Conservation (phyloP, 2,797 vertebrate genomes). For the Sebastes itinus region DNA sequence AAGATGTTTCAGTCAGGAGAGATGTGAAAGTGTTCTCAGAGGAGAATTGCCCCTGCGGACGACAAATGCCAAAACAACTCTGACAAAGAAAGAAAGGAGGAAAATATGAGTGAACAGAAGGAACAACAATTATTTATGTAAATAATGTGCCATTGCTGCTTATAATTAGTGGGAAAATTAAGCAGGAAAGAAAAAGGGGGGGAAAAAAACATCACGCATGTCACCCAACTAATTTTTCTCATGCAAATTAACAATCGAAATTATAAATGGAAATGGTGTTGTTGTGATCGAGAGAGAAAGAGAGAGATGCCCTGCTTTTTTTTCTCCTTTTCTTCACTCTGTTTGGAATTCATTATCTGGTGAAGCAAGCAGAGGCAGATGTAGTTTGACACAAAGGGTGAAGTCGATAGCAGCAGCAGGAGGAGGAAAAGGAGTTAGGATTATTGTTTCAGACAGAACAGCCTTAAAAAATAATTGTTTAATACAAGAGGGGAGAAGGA, state of each 20-base stretch:
- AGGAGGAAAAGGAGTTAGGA: constrained; percentile 58
- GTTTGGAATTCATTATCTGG: constrained; percentile 91
- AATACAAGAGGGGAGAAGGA: constrained; percentile 21
- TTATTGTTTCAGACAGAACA: constrained; percentile 53
- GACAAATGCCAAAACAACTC: constrained; percentile 84
- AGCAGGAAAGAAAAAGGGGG: constrained; percentile 77
- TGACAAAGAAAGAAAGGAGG: constrained; percentile 81
- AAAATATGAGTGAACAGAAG: constrained; percentile 93
- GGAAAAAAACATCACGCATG: constrained; percentile 86
- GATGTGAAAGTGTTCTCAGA: constrained; percentile 77
- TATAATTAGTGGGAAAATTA: constrained; percentile 95
- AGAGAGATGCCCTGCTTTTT: constrained; percentile 78
- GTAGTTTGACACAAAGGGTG: constrained; percentile 82
- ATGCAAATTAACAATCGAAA: constrained; percentile 99
- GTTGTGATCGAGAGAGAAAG: constrained; percentile 84
- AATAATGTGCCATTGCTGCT: constrained; percentile 99
- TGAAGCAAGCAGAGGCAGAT: constrained; percentile 77
- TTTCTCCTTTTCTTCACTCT: constrained; percentile 41
- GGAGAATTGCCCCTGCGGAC: constrained; percentile 79
- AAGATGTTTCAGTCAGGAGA: constrained; percentile 75
- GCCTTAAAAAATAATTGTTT: constrained; percentile 33
- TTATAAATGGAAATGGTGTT: constrained; percentile 98
- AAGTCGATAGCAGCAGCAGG: constrained; percentile 73
- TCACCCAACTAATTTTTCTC: constrained; percentile 96
- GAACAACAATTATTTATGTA: constrained; percentile 99